Evolutionary conservation across 2,888 invertebrate species (phyloP).

Genomic region (Cantharis flavilabris): DNA sequence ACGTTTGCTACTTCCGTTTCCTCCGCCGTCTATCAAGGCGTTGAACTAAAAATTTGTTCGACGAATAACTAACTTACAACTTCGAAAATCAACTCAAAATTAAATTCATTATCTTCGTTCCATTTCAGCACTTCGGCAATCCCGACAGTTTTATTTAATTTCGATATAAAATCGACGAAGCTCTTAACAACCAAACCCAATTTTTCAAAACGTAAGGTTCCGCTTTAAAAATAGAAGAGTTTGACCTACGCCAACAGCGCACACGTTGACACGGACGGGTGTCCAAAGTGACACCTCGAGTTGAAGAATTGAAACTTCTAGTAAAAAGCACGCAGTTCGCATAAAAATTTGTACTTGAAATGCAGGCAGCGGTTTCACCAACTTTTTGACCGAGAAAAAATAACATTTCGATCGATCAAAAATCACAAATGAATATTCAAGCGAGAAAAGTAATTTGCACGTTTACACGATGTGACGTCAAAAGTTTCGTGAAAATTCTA

Average conservation of each 20-base stretch:
- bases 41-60: conserved; percentile 4
- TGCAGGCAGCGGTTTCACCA: neutral
- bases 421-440: conserved; percentile 10
- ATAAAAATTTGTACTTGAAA: neutral
- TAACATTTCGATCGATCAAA: neutral
- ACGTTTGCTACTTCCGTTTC: conserved; percentile 22
- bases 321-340: neutral
- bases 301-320: neutral
- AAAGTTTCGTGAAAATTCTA: conserved; percentile 5
- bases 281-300: neutral
- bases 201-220: neutral
- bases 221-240: neutral
- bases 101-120: neutral
- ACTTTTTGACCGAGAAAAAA: neutral
- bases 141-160: neutral
- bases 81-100: neutral
- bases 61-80: neutral
- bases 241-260: neutral
- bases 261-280: neutral
- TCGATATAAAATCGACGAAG: neutral
- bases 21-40: conserved; percentile 5
- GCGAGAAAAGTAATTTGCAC: conserved; percentile 2
- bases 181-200: neutral
- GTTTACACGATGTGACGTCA: conserved; percentile 5
- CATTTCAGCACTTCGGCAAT: neutral